Evolutionary conservation across 2,888 invertebrate species (phyloP).

Genomic region (Coelogynopora nodosa): DNA sequence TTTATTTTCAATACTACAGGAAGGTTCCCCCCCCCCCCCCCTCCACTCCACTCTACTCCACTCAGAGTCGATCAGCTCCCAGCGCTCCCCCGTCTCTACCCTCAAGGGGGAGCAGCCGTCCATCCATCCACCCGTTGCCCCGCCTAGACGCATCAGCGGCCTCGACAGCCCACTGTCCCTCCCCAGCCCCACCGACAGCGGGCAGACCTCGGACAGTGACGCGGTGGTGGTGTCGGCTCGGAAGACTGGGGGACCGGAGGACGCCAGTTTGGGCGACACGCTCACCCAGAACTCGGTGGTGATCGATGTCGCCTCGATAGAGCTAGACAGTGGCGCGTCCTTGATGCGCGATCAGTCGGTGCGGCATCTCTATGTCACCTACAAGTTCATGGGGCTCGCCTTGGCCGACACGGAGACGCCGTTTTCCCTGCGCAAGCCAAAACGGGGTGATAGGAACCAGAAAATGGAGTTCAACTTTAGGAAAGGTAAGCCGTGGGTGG

Average conservation of each 20-base stretch:
- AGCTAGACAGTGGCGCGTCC: constrained; percentile 52
- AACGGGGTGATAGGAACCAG: constrained; percentile 54
- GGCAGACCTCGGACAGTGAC: constrained; percentile 56
- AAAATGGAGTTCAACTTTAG: constrained; percentile 61
- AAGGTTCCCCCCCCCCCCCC: too few relatives aligned
- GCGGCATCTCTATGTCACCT: constrained; percentile 62
- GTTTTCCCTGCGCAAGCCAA: constrained; percentile 61
- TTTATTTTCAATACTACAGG: too few relatives aligned
- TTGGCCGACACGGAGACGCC: constrained; percentile 62
- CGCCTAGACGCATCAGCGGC: neutral
- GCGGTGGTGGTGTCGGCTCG: constrained; percentile 52
- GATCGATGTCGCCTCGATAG: constrained; percentile 55
- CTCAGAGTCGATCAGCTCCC: too few relatives aligned
- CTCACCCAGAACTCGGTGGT: constrained; percentile 53
- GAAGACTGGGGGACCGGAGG: neutral
- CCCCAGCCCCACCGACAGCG: constrained; percentile 51
- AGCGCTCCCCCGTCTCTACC: too few relatives aligned
- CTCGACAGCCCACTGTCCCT: constrained; percentile 49
- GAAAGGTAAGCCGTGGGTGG: too few relatives aligned
- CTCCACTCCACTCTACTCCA: too few relatives aligned
- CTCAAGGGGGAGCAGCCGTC: too few relatives aligned
- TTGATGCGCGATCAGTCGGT: constrained; percentile 54
- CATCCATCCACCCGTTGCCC: neutral
- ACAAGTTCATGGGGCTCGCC: constrained; percentile 60
- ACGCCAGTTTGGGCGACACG: neutral